Conservation (phyloP, 2,888 invertebrate species). For the Cryptus armator region DNA sequence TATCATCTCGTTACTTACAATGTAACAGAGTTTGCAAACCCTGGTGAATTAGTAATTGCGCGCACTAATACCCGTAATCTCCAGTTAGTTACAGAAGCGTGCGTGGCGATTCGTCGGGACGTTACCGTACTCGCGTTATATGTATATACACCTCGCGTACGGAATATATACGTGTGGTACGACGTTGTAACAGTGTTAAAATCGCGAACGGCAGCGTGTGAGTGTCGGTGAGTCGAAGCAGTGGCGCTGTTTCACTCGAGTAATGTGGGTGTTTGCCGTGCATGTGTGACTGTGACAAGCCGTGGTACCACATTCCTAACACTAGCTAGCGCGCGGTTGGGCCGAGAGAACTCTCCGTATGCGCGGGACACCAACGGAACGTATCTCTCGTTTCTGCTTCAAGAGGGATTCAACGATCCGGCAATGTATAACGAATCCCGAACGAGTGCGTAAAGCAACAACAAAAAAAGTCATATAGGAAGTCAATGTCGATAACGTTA, state of each 20-base stretch:
- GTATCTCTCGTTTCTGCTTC: conserved; percentile 58
- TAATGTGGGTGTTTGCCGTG: conserved; percentile 61
- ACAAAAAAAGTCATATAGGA: background rate
- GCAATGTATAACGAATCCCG: background rate
- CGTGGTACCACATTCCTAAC: conserved; percentile 85
- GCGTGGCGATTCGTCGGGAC: conserved; percentile 3
- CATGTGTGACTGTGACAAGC: conserved; percentile 84
- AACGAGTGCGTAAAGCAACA: background rate
- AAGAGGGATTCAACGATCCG: conserved; percentile 34
- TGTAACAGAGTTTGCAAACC: conserved; percentile 25
- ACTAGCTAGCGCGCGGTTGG: conserved; percentile 77
- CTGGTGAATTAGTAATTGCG: conserved; percentile 35
- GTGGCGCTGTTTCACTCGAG: background rate
- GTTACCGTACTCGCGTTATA: conserved; percentile 4
- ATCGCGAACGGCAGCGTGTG: conserved; percentile 41
- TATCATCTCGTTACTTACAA: conserved; percentile 12
- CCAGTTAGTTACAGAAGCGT: background rate
- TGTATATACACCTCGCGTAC: background rate
- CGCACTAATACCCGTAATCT: conserved; percentile 35
- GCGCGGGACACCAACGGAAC: conserved; percentile 64
- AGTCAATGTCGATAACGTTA: conserved; percentile 17
- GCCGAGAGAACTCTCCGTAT: conserved; percentile 4
- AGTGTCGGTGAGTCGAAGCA: background rate
- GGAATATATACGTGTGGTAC: background rate
- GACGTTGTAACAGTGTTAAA: conserved; percentile 30